Percentiles rank a stretch among this genome's conserved stretches.
These are phyloP conservation scores for Aurelia coerulea DNA, from an alignment of 30 jellyfish, hydroid and myxozoan genomes.

Conservation along the genomic window DNA sequence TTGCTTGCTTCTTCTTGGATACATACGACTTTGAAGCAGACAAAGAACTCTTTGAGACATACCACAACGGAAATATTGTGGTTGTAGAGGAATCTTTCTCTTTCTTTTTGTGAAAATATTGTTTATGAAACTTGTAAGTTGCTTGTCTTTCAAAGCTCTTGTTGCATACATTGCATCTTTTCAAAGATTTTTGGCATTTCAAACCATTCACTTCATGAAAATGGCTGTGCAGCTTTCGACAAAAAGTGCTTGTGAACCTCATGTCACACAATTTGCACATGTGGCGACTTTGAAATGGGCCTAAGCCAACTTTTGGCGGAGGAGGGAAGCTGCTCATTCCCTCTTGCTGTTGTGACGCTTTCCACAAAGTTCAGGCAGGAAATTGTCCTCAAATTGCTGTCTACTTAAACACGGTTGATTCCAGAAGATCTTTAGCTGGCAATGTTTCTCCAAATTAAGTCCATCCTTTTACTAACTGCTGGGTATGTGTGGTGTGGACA, in stretches of 20 bases:
- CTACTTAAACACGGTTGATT: no score
- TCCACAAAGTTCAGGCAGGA: no score
- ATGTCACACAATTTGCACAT: slow-evolving; percentile 45
- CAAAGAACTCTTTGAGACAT: slow-evolving; percentile 4
- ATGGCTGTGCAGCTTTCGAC: slow-evolving; percentile 47
- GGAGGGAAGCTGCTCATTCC: no score
- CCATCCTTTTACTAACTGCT: no score
- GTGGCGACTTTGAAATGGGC: slow-evolving; percentile 8
- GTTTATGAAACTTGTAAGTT: slow-evolving; percentile 56
- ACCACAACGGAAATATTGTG: slow-evolving; percentile 63
- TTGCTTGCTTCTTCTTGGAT: neutral
- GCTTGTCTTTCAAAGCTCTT: slow-evolving; percentile 57
- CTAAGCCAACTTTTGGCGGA: slow-evolving; percentile 8
- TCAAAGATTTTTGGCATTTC: slow-evolving; percentile 58
- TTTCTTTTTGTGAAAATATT: slow-evolving; percentile 43
- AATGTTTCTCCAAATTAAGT: no score
- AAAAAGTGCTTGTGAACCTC: slow-evolving; percentile 25
- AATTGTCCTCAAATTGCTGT: no score
- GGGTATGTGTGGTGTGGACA: no score
- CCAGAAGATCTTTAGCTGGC: no score
- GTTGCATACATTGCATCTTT: slow-evolving; percentile 61
- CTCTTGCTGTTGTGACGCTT: no score
- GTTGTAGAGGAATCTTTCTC: slow-evolving; percentile 24
- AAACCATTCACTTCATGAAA: slow-evolving; percentile 51
- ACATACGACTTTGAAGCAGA: neutral